Base-by-base conservation (phyloP, 2,888 invertebrate species). In the Hypomecis atomaria region DNA sequence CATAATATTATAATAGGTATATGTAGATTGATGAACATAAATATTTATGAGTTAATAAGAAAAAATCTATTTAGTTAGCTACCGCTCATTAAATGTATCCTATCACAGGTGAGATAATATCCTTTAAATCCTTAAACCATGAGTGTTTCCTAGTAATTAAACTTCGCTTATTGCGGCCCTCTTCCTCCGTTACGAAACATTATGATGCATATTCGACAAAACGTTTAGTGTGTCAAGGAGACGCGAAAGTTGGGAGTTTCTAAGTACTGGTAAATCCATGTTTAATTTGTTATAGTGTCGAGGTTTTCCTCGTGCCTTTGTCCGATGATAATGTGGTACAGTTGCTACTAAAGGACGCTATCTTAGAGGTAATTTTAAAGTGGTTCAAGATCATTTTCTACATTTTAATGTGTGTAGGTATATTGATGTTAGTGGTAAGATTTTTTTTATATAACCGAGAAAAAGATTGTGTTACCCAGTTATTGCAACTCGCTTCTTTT, bases 191-290 rank as follows among this genome's bases (percentile, higher is more conserved):
- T 60, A 13, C 43, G 42, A 60, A 60, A 65, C 23, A 34, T 34
- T 38, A 56, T 50, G 56, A 65, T 50, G 50, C 44, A 47, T 33
- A 59, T 59, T 57, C 50, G 52, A 59, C 45, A 48, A 49, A 55
- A 56, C 59, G 56, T 56, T 65, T 43, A 60, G 42, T 65, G 37
- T 60, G 65, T 57, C 65, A 65, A 65, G 65, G 65, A n/a, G 42
- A 50, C 38, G 50, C 42, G 47, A 52, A 65, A 60, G 65, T 60
- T 42, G 10, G 37, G 33, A 10, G 61, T 42, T 55, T 49, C 36
- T 43, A 33, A 5, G 36, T 56, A n/a, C 23, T 55, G 56, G 50
- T 50, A 56, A 56, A 56, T 38, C 34, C n/a, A 48, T 40, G 23
- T 52, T 44, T 44, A 11, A 5, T 44, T 13, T 5, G 44, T 48